Conservation (phyloP, 1,140 invertebrate genomes). For the Cotesia typhae region DNA sequence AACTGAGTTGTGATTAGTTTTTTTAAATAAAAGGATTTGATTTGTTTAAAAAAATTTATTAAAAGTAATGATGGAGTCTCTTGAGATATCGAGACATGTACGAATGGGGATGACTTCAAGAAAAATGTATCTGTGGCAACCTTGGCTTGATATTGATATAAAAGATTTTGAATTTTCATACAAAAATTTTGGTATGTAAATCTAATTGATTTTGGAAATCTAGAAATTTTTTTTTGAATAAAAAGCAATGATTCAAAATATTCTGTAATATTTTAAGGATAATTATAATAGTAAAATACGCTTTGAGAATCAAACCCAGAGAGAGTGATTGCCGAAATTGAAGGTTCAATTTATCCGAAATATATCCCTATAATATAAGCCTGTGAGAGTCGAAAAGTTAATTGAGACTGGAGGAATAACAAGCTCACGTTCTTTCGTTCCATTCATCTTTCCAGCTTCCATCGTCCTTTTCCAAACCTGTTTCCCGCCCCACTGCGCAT, state of each 20-base stretch:
- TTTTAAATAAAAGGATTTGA: conserved; percentile 4
- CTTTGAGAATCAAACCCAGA: not conserved
- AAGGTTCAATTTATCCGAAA: not conserved
- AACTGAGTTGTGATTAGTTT: not conserved
- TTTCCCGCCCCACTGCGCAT: conserved; percentile 48
- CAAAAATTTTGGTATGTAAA: conserved; percentile 48
- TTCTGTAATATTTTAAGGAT: no score
- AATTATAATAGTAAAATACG: not conserved
- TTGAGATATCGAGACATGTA: conserved; percentile 31
- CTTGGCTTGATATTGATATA: conserved; percentile 53
- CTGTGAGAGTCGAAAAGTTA: conserved; percentile 47
- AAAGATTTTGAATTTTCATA: conserved; percentile 42
- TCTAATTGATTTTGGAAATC: not conserved
- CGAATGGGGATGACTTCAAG: conserved; percentile 54
- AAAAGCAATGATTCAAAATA: not conserved
- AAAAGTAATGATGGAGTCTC: conserved; percentile 18
- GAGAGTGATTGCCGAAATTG: not conserved
- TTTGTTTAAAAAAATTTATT: not conserved
- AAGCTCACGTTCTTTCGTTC: conserved; percentile 29
- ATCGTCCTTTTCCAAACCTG: conserved; percentile 42
- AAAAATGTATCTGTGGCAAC: conserved; percentile 57
- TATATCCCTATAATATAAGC: conserved; percentile 11
- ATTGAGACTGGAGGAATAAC: conserved; percentile 42
- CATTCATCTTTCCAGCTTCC: conserved; percentile 45
- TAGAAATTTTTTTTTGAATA: not conserved